Evolutionary conservation across 2,797 vertebrate species (phyloP).

Genomic region (Jordanella pulchra): DNA sequence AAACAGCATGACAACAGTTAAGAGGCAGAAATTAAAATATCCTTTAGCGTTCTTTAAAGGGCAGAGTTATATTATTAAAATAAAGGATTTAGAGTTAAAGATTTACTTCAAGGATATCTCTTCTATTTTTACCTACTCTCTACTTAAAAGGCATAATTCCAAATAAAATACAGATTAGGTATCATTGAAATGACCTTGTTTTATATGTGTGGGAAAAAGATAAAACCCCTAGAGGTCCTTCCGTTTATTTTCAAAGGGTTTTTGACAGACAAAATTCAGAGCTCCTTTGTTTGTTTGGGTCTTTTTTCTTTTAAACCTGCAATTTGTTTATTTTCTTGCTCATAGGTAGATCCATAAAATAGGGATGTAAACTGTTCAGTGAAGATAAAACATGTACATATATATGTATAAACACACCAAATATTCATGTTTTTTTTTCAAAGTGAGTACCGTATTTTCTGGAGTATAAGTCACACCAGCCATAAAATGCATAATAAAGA

Average conservation of each 20-base stretch:
- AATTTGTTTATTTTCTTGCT: too few relatives aligned
- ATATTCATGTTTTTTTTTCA: too few relatives aligned
- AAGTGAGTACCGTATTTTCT: too few relatives aligned
- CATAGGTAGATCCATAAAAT: too few relatives aligned
- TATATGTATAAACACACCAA: too few relatives aligned
- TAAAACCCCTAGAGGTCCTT: not conserved
- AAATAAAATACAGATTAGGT: not conserved
- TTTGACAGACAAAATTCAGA: not conserved
- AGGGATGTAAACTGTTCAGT: too few relatives aligned
- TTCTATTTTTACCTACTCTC: not conserved
- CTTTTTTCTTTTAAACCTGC: not conserved
- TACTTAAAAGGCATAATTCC: not conserved
- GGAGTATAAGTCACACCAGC: too few relatives aligned
- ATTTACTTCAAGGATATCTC: not conserved
- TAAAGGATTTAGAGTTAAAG: not conserved
- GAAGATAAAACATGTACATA: too few relatives aligned
- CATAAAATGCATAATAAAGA: too few relatives aligned
- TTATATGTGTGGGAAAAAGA: not conserved
- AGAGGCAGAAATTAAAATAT: conserved; percentile 13
- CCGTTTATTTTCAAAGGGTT: not conserved
- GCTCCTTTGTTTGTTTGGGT: not conserved
- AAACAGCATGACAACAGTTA: conserved; percentile 24
- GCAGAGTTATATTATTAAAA: conserved; percentile 10
- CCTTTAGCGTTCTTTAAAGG: conserved; percentile 23
- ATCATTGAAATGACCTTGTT: not conserved